Conservation (phyloP, 2,113 vertebrate species). For the Crocuta crocuta region DNA sequence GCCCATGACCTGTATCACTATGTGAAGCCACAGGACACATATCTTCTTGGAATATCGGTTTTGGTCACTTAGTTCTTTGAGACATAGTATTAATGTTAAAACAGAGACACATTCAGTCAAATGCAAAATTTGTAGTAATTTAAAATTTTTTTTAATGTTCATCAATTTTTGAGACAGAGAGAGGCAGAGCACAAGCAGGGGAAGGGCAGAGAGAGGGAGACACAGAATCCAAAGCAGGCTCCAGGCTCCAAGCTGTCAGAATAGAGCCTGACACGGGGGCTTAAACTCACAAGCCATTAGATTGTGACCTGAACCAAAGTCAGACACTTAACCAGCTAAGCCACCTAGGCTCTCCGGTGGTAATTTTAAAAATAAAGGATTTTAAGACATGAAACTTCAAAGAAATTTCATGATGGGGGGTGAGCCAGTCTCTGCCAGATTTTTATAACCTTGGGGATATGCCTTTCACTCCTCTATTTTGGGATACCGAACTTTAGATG, state of each 20-base stretch:
- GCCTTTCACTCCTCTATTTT: neutral
- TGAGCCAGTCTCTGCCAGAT: neutral
- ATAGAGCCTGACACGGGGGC: no score
- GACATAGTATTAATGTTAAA: constrained; percentile 67
- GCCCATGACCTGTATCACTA: neutral
- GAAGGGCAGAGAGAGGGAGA: no score
- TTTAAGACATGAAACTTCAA: constrained; percentile 37
- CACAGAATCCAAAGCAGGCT: no score
- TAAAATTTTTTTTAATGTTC: neutral
- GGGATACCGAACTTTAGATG: neutral
- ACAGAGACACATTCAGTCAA: neutral
- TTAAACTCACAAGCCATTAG: no score
- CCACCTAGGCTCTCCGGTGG: no score
- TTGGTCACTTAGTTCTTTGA: constrained; percentile 1
- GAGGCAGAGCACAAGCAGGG: no score
- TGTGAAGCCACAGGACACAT: neutral
- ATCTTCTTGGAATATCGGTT: neutral
- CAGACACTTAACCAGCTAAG: no score
- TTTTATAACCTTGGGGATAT: neutral
- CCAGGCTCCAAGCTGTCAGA: no score
- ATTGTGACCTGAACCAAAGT: no score
- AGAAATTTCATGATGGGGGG: neutral
- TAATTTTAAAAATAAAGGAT: neutral
- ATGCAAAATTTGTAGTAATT: neutral
- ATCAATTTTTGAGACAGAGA: no score